phyloP scores from a whole-genome alignment of 2,888 invertebrate species.

The Apodemia zela region DNA sequence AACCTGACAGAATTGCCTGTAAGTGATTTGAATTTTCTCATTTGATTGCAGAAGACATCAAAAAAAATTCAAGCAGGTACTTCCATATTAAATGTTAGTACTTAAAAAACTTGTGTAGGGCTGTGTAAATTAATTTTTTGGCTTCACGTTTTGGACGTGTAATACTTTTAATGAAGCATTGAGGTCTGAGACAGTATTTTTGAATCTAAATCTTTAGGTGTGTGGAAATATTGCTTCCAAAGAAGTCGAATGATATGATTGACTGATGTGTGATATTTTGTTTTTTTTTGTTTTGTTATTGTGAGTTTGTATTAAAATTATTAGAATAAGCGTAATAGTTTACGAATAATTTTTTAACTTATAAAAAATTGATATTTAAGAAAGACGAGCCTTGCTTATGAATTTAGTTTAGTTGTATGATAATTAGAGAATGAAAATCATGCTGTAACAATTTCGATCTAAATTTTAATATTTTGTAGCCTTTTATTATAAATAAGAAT shows the following conservation, averaged over 20 bases:
- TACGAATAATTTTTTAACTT: constrained; percentile 59
- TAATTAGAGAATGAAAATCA: constrained; percentile 49
- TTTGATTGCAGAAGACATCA: no score
- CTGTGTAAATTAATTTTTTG: no score
- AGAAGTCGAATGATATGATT: constrained; percentile 57
- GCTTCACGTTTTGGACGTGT: no score
- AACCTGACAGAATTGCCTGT: no score
- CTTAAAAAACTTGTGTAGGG: no score
- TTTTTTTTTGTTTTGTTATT: constrained; percentile 78
- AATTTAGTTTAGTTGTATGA: constrained; percentile 70
- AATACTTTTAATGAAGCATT: no score
- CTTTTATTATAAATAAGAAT: not conserved
- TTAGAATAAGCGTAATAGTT: constrained; percentile 67
- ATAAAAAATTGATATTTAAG: constrained; percentile 70
- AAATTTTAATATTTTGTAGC: constrained; percentile 33
- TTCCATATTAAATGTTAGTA: no score
- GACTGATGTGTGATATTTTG: constrained; percentile 77
- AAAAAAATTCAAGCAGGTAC: no score
- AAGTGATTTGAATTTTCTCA: no score
- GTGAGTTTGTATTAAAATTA: constrained; percentile 70
- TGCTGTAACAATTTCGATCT: constrained; percentile 46
- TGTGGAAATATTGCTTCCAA: constrained; percentile 64
- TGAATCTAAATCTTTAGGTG: constrained; percentile 43
- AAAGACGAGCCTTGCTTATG: constrained; percentile 80
- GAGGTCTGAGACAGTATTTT: constrained; percentile 9